Evolutionary conservation across 2,113 vertebrate genomes (phyloP).

Genomic region (Phalacrocorax brasilianus): DNA sequence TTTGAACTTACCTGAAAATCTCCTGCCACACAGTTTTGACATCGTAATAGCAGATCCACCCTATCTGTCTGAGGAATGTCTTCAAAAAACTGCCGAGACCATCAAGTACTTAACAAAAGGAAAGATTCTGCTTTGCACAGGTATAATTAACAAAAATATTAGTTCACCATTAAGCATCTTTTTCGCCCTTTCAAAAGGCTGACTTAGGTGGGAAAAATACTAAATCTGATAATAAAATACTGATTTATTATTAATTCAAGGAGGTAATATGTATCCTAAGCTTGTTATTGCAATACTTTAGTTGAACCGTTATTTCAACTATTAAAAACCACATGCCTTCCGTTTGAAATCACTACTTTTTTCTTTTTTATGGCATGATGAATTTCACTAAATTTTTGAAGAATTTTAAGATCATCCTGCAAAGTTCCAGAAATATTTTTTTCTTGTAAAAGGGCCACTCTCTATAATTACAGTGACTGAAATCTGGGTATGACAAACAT

Average conservation of each 20-base stretch:
- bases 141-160: constrained; percentile 62
- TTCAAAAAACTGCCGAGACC: constrained; percentile 87
- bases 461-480: not conserved
- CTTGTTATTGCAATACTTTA: not conserved
- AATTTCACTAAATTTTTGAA: not conserved
- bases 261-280: not conserved
- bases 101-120: constrained; percentile 84
- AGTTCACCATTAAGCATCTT: not conserved
- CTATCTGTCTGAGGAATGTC: constrained; percentile 92
- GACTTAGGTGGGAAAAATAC: not conserved
- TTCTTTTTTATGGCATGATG: not conserved
- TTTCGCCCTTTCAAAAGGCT: not conserved
- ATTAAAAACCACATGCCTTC: too few species aligned
- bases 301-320: too few species aligned
- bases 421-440: not conserved
- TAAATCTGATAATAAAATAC: not conserved
- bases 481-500: not conserved
- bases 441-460: not conserved
- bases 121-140: constrained; percentile 94
- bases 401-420: not conserved
- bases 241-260: not conserved
- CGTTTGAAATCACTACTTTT: not conserved
- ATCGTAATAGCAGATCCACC: constrained; percentile 92
- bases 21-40: constrained; percentile 84
- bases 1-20: constrained; percentile 72